Conservation (phyloP, 1,140 invertebrate genomes). For the Penaeus vannamei region DNA sequence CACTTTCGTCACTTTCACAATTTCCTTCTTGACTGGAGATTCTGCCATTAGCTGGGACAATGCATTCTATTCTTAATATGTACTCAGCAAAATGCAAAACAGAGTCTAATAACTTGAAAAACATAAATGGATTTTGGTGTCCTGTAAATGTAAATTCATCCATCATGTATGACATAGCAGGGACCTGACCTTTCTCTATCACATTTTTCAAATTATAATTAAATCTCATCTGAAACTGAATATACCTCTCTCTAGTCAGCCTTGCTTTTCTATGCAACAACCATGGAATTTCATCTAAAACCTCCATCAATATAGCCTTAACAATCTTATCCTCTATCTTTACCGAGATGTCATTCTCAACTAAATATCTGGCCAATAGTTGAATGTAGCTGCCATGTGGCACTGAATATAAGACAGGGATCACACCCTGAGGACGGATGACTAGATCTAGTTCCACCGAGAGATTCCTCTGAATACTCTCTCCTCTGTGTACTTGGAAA, state of each 20-base stretch:
- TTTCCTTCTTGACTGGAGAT: slow-evolving; percentile 18
- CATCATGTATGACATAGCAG: slow-evolving; percentile 10
- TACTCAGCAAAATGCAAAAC: slow-evolving; percentile 50
- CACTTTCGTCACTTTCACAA: slow-evolving; percentile 39
- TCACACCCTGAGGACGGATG: background rate
- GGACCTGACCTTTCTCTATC: background rate
- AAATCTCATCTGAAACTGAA: slow-evolving; percentile 42
- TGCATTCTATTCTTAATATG: slow-evolving; percentile 55
- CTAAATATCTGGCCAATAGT: slow-evolving; percentile 46
- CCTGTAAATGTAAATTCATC: slow-evolving; percentile 43
- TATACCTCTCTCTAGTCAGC: slow-evolving; percentile 33
- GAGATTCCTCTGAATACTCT: background rate
- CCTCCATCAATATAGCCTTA: slow-evolving; percentile 19
- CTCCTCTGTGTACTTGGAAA: background rate
- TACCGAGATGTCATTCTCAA: slow-evolving; percentile 35
- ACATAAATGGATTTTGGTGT: slow-evolving; percentile 49
- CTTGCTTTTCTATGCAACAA: slow-evolving; percentile 36
- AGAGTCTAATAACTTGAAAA: slow-evolving; percentile 51
- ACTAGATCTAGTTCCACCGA: background rate
- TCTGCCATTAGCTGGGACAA: slow-evolving; percentile 49
- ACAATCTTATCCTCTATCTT: slow-evolving; percentile 17
- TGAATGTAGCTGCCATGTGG: slow-evolving; percentile 51
- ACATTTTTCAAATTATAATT: slow-evolving; percentile 38
- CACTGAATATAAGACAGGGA: slow-evolving; percentile 45
- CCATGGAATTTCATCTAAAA: slow-evolving; percentile 53